Conservation (phyloP, 2,113 vertebrate genomes). For the Tautogolabrus adspersus region DNA sequence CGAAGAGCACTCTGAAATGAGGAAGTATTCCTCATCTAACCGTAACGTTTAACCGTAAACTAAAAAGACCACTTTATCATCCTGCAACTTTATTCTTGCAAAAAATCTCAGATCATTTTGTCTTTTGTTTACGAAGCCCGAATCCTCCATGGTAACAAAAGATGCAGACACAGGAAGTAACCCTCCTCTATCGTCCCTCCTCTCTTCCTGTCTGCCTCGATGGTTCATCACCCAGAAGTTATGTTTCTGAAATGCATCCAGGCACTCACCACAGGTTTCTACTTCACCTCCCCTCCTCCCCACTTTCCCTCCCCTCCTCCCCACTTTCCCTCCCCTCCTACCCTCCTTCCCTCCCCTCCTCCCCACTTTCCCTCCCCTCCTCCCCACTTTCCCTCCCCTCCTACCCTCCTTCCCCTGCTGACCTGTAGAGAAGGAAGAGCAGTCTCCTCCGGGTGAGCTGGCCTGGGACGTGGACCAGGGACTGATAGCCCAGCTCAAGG, state of each 20-base stretch:
- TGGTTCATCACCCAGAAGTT: not conserved
- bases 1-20: too few species aligned
- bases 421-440: slow-evolving; percentile 98
- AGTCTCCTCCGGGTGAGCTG: slow-evolving; percentile 91
- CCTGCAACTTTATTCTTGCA: too few species aligned
- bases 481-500: slow-evolving; percentile 99
- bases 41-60: too few species aligned
- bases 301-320: not conserved
- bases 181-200: not conserved
- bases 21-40: too few species aligned
- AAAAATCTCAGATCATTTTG: too few species aligned
- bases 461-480: slow-evolving; percentile 99
- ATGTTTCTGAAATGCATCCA: not conserved
- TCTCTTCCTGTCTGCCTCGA: not conserved
- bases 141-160: too few species aligned
- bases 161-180: too few species aligned
- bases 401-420: slow-evolving; percentile 87
- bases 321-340: too few species aligned
- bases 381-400: too few species aligned
- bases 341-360: too few species aligned
- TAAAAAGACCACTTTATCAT: too few species aligned
- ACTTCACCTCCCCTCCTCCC: slow-evolving; percentile 4
- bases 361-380: slow-evolving; percentile 78
- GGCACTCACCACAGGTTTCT: slow-evolving; percentile 24
- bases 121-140: too few species aligned